Evolutionary conservation across 2,888 invertebrate genomes (phyloP).

Genomic region (Adelognathus sp.): DNA sequence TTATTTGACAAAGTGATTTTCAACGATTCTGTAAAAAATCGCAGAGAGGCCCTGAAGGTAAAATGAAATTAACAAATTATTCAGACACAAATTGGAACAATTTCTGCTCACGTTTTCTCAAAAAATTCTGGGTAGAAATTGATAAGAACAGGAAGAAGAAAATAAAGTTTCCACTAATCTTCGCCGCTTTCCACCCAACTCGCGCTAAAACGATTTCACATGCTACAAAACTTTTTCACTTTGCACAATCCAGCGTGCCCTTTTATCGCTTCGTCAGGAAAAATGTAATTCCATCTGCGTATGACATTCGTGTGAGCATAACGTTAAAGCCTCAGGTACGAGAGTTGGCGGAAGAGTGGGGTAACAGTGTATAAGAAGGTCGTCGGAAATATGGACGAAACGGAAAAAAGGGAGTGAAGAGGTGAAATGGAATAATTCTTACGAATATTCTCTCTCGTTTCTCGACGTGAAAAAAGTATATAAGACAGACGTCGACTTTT

Average conservation of each 20-base stretch:
- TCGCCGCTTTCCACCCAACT: background rate
- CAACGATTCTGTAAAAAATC: no score
- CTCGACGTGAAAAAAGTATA: background rate
- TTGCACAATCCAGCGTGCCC: background rate
- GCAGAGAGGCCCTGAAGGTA: no score
- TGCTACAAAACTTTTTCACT: background rate
- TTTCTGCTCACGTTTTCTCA: no score
- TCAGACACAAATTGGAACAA: no score
- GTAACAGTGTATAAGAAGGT: background rate
- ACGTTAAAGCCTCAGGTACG: no score
- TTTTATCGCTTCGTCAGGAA: background rate
- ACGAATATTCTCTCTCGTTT: constrained; percentile 2
- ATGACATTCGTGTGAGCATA: background rate
- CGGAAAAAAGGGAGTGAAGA: background rate
- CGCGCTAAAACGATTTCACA: background rate
- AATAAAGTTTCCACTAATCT: background rate
- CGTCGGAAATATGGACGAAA: background rate
- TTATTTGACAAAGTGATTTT: no score
- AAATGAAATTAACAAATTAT: no score
- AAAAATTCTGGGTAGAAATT: no score
- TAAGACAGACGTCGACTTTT: background rate
- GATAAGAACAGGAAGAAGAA: background rate
- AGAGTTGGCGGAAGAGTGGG: background rate
- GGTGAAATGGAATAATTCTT: constrained; percentile 5
- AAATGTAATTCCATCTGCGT: background rate